These are phyloP conservation scores for Oreotrochilus melanogaster DNA, from an alignment of 2,113 vertebrate species.

Conservation along the genomic window DNA sequence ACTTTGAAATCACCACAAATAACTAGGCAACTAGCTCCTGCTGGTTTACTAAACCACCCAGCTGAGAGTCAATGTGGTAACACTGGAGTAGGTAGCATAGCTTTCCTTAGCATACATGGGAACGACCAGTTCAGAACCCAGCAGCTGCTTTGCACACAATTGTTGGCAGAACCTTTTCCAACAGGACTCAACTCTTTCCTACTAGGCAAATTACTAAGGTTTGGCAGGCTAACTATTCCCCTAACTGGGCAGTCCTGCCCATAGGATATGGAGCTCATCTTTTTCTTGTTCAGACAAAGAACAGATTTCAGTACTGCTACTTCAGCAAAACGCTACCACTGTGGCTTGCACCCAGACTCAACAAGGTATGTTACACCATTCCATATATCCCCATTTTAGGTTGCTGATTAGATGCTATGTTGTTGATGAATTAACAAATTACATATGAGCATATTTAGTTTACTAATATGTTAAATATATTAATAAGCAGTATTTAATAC, in stretches of 20 bases:
- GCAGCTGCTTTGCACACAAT: not conserved
- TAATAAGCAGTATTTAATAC: not conserved
- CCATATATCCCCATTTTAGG: not conserved
- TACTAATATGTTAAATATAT: too few relatives aligned
- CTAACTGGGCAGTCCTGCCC: not conserved
- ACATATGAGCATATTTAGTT: not conserved
- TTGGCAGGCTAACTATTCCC: not conserved
- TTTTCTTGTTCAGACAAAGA: not conserved
- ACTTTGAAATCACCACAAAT: not conserved
- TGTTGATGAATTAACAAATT: not conserved
- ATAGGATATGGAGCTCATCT: not conserved
- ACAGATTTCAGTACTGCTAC: not conserved
- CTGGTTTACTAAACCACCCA: too few relatives aligned
- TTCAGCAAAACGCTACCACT: not conserved
- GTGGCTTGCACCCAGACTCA: not conserved
- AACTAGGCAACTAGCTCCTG: not conserved
- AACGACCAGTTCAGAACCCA: not conserved
- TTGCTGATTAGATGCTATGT: not conserved
- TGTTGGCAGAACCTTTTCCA: constrained; percentile 7
- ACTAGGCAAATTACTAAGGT: not conserved
- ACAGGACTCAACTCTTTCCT: not conserved
- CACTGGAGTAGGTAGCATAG: too few relatives aligned
- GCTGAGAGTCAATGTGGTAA: too few relatives aligned
- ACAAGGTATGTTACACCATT: not conserved
- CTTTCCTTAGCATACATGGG: too few relatives aligned